phyloP scores from a whole-genome alignment of 2,888 invertebrate genomes.

The Pilophorus perplexus region DNA sequence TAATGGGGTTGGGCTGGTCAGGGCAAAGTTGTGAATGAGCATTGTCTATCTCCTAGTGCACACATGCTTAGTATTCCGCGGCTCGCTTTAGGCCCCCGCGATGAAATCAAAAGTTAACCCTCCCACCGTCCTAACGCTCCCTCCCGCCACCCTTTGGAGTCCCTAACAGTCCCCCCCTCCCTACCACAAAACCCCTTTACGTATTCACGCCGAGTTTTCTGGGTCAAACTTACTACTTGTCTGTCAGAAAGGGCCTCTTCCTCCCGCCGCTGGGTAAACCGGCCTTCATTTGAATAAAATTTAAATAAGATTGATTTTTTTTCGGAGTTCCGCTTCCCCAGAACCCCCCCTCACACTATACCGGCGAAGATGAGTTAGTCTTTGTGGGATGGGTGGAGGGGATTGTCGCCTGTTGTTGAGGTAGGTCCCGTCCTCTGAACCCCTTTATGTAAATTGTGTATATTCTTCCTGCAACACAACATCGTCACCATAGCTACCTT shows the following conservation, averaged over 20 bases:
- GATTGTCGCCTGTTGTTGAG: constrained; percentile 41
- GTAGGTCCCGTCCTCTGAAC: constrained; percentile 42
- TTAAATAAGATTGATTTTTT: constrained; percentile 49
- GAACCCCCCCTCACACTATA: background rate
- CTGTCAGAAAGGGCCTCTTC: constrained; percentile 43
- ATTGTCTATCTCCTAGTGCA: constrained; percentile 42
- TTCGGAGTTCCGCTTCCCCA: background rate
- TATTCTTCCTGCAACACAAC: constrained; percentile 7
- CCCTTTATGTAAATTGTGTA: constrained; percentile 42
- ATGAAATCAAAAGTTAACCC: constrained; percentile 50
- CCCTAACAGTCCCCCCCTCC: background rate
- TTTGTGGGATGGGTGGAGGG: background rate
- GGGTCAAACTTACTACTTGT: constrained; percentile 49
- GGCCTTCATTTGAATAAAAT: constrained; percentile 49
- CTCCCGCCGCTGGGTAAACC: constrained; percentile 4
- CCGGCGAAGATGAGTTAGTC: background rate
- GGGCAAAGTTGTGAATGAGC: constrained; percentile 41
- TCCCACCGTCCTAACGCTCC: too few relatives aligned
- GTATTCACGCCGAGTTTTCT: constrained; percentile 49
- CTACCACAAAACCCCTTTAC: constrained; percentile 45
- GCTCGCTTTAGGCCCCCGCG: constrained; percentile 41
- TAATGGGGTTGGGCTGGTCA: constrained; percentile 40
- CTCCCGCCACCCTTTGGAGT: constrained; percentile 51
- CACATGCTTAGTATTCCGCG: constrained; percentile 46
- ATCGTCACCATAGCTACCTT: constrained; percentile 20